These are phyloP conservation scores for Salvelinus fontinalis DNA, from an alignment of 2,113 vertebrate genomes.

Conservation along the genomic window DNA sequence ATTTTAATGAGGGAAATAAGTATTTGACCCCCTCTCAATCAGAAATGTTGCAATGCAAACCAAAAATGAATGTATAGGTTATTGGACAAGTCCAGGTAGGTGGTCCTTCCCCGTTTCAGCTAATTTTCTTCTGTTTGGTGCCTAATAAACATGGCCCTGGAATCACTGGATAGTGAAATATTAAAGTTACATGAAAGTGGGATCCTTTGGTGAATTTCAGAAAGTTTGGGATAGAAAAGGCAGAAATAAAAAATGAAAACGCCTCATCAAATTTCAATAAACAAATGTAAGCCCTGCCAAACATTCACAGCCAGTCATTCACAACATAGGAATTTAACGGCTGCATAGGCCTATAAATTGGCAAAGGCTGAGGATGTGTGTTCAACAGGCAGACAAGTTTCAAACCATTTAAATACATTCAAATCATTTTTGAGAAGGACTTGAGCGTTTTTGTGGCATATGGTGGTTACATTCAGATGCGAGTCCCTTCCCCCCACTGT, in stretches of 20 bases:
- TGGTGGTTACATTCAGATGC: constrained; percentile 60
- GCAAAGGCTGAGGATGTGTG: not conserved
- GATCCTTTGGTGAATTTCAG: not conserved
- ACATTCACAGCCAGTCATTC: not conserved
- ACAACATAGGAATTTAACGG: not conserved
- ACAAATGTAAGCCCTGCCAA: too few species aligned
- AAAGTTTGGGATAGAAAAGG: not conserved
- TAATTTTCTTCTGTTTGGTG: too few species aligned
- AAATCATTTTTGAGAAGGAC: not conserved
- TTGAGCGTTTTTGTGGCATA: constrained; percentile 19
- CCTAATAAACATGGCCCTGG: not conserved
- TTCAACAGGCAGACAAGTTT: not conserved
- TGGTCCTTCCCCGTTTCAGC: too few species aligned
- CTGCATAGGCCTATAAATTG: not conserved
- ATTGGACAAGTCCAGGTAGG: too few species aligned
- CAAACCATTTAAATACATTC: constrained; percentile 3
- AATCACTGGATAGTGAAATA: not conserved
- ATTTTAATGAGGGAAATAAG: too few species aligned
- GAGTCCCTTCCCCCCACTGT: constrained; percentile 3
- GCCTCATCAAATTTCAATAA: too few species aligned
- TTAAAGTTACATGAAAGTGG: not conserved
- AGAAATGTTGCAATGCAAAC: too few species aligned
- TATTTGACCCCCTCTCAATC: too few species aligned
- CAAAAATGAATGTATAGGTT: too few species aligned
- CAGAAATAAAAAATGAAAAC: not conserved